Evolutionary conservation across 2,113 vertebrate species (phyloP).

Genomic region (Polyodon spathula): DNA sequence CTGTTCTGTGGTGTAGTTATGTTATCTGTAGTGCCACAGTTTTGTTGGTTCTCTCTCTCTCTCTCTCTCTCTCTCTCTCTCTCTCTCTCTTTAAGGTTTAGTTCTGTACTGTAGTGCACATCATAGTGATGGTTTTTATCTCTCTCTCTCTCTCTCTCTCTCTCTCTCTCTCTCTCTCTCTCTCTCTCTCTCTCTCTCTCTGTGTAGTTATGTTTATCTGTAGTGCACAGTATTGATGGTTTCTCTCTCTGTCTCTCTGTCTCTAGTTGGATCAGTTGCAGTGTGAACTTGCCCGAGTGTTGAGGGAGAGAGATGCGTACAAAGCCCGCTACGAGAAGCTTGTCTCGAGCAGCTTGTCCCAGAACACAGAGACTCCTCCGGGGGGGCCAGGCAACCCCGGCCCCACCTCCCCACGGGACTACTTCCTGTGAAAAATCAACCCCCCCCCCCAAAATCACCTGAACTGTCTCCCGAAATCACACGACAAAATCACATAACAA

Average conservation of each 20-base stretch:
- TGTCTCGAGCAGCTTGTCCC: slow-evolving; percentile 28
- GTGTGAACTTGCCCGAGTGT: slow-evolving; percentile 57
- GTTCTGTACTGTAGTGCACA: too few species aligned
- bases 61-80: too few species aligned
- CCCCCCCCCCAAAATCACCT: too few species aligned
- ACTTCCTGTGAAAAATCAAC: slow-evolving; percentile 64
- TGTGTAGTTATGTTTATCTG: too few species aligned
- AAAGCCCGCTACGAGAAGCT: slow-evolving; percentile 68
- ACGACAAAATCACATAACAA: too few species aligned
- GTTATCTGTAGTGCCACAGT: too few species aligned
- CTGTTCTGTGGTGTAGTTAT: too few species aligned
- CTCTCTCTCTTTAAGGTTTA: too few species aligned
- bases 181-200: neutral
- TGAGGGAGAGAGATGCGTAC: slow-evolving; percentile 63
- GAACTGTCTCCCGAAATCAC: too few species aligned
- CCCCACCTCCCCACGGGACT: slow-evolving; percentile 56
- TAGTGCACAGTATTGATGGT: neutral
- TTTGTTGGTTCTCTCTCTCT: too few species aligned
- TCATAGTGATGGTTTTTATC: too few species aligned
- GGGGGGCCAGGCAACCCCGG: slow-evolving; percentile 39
- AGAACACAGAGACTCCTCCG: slow-evolving; percentile 37
- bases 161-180: neutral
- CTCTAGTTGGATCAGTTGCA: slow-evolving; percentile 60
- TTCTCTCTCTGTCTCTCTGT: slow-evolving; percentile 8
- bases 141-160: too few species aligned